Conservation (phyloP, 37 sponge, comb jelly and placozoan species). For the Halichondria panicea region DNA sequence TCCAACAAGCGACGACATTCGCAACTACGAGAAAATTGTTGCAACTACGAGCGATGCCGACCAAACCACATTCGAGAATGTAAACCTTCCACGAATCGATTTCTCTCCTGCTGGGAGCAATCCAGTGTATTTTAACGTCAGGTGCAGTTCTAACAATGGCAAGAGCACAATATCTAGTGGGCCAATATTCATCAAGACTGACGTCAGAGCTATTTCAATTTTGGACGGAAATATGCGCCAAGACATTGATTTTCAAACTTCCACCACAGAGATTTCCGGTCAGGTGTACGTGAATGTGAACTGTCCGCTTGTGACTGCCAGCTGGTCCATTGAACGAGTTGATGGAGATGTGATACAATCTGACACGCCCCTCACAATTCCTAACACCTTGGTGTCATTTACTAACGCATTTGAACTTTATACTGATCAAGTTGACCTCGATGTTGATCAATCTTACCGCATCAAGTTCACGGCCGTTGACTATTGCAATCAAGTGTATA, state of each 20-base stretch:
- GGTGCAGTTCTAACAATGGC: conserved; percentile 22
- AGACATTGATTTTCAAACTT: conserved; percentile 67
- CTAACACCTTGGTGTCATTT: background rate
- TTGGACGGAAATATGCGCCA: conserved; percentile 4
- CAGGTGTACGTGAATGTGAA: conserved; percentile 33
- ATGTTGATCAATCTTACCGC: conserved; percentile 69
- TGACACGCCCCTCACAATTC: conserved; percentile 14
- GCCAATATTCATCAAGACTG: conserved; percentile 44
- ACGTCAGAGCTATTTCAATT: conserved; percentile 12
- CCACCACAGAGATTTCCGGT: conserved; percentile 38
- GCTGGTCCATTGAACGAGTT: conserved; percentile 66
- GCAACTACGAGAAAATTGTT: conserved; percentile 9
- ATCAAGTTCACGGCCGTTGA: conserved; percentile 64
- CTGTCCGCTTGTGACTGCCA: conserved; percentile 52
- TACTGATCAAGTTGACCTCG: conserved; percentile 52
- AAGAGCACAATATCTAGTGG: conserved; percentile 26
- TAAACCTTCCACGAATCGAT: background rate
- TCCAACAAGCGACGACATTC: conserved; percentile 43
- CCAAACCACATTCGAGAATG: background rate
- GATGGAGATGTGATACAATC: conserved; percentile 51
- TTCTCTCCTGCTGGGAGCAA: conserved; percentile 1
- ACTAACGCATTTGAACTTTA: conserved; percentile 34
- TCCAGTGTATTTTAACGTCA: conserved; percentile 52
- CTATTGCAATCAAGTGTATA: conserved; percentile 33
- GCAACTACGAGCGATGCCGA: no score